Percentiles rank a stretch among this genome's conserved stretches.
Conservation (phyloP, 2,888 invertebrate genomes). For the Toxonevra muliebris region DNA sequence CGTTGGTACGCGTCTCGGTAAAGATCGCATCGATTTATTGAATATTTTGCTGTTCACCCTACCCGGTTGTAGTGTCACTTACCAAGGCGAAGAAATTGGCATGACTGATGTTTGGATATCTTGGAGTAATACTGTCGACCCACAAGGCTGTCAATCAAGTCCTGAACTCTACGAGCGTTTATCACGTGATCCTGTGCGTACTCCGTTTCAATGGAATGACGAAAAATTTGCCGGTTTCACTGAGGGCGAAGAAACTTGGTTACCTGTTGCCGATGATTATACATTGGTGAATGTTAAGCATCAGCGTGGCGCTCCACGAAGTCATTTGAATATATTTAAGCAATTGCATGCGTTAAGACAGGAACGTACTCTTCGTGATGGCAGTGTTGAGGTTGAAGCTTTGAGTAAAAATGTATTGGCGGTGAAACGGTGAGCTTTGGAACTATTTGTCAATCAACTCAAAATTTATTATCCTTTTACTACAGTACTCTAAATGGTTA, state of each 20-base stretch:
- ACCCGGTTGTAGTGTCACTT: slow-evolving; percentile 85
- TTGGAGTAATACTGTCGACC: slow-evolving; percentile 67
- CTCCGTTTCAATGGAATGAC: slow-evolving; percentile 73
- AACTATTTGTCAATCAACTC: background rate
- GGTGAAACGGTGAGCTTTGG: slow-evolving; percentile 52
- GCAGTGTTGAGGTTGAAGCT: slow-evolving; percentile 66
- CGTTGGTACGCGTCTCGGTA: slow-evolving; percentile 74
- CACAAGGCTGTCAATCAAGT: slow-evolving; percentile 70
- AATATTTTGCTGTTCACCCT: slow-evolving; percentile 82
- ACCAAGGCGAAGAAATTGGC: slow-evolving; percentile 76
- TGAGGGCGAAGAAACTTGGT: slow-evolving; percentile 54
- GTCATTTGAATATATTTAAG: slow-evolving; percentile 72
- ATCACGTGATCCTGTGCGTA: slow-evolving; percentile 72
- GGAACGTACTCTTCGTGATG: slow-evolving; percentile 66
- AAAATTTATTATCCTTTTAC: background rate
- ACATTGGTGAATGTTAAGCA: slow-evolving; percentile 69
- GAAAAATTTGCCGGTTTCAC: slow-evolving; percentile 60
- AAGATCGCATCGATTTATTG: slow-evolving; percentile 76
- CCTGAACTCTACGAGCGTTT: slow-evolving; percentile 68
- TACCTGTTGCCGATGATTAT: slow-evolving; percentile 69
- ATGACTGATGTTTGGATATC: slow-evolving; percentile 67
- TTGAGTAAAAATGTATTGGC: slow-evolving; percentile 66
- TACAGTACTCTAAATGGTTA: slow-evolving; percentile 48
- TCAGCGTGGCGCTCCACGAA: slow-evolving; percentile 65
- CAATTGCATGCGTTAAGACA: slow-evolving; percentile 66